Base-by-base conservation (phyloP, 2,113 vertebrate genomes). In the Microcebus tavaratra region DNA sequence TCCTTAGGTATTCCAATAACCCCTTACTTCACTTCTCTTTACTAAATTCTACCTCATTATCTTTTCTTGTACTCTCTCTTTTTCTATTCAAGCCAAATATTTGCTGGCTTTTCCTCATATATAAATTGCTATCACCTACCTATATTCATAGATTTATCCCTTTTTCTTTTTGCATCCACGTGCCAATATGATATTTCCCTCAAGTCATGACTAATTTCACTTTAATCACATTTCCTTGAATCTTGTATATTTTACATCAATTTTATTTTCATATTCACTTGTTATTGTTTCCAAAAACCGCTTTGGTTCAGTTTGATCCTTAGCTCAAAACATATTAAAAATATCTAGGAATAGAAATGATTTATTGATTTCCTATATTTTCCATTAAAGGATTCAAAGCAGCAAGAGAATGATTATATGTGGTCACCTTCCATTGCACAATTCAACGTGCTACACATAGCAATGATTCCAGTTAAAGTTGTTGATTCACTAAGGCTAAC, bases 251-350 rank as follows among this genome's bases (percentile, higher is more conserved):
- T 83, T 72, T 76, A n/a, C 7, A 45, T 48, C 11, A 55, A 88
- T 70, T 50, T 94, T 78, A 91, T 87, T 61, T 91, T 45, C 65
- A 81, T 65, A 91, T 55, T 78, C 70, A 86, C 65, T 81, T 84
- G 53, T 31, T 86, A 90, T 8, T 57, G 55, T 76, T 88, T 88
- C 53, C 53, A 61, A 91, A 94, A 86, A 36, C 42, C 13, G n/a
- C 39, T 31, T 94, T 82, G 45, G 11, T 39, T 75, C 83, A 45
- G 53, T 83, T 63, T 88, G 84, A 53, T 42, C 29, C 23, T 92
- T 83, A 82, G 29, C 21, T 94, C 65, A 57, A 91, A 68, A 83
- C 68, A 45, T 31, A 91, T 61, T 91, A 88, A 88, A 78, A 83
- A 42, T 20, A 67, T 48, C 70, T 29, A 83, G 45, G 23, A 63